Percentiles rank a stretch among this genome's conserved stretches.
Conservation (phyloP, 2,888 invertebrate genomes). For the Ditylenchus weischeri region DNA sequence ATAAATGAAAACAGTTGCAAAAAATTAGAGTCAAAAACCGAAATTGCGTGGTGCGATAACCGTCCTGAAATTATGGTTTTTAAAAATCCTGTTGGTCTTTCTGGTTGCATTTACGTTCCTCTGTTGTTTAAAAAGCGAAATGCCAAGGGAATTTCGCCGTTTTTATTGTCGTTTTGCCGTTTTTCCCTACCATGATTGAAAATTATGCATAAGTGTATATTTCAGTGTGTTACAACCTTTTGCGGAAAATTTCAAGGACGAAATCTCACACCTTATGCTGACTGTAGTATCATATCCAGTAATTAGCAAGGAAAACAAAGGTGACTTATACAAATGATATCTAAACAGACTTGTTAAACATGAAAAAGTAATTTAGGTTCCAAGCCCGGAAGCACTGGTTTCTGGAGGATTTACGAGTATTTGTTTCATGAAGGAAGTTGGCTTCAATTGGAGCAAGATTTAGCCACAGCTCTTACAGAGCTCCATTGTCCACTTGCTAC, state of each 20-base stretch:
- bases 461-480: conserved; percentile 39
- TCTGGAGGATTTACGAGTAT: conserved; percentile 27
- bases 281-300: conserved; percentile 35
- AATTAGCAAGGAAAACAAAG: conserved; percentile 14
- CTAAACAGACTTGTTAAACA: too few species aligned
- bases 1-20: too few species aligned
- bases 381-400: neutral
- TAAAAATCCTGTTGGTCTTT: too few species aligned
- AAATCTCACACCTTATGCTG: conserved; percentile 30
- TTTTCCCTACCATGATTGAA: too few species aligned
- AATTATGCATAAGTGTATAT: conserved; percentile 15
- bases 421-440: conserved; percentile 33
- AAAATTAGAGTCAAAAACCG: too few species aligned
- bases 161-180: too few species aligned
- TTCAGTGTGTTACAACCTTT: conserved; percentile 30
- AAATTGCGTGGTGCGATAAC: too few species aligned
- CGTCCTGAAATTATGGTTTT: too few species aligned
- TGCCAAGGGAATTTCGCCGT: too few species aligned
- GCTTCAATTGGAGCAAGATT: conserved; percentile 31
- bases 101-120: too few species aligned
- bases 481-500: conserved; percentile 32
- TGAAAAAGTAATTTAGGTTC: too few species aligned
- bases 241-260: conserved; percentile 17
- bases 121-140: too few species aligned
- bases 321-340: neutral